Evolutionary conservation across 23 tunicate genomes (phyloP).

Genomic region (Ciona savignyi): DNA sequence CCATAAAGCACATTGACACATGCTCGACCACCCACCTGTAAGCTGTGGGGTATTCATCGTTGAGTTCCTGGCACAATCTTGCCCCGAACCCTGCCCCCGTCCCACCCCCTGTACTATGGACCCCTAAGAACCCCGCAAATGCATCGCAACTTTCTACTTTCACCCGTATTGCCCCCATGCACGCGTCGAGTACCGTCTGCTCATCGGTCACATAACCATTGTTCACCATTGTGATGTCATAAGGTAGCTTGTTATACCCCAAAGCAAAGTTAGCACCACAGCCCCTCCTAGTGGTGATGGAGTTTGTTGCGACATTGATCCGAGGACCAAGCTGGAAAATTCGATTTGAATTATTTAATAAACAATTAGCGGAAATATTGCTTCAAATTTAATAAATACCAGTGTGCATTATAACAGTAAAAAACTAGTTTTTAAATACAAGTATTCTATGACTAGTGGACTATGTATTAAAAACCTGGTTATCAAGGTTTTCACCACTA

Average conservation of each 20-base stretch:
- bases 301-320: slow-evolving; percentile 31
- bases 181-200: slow-evolving; percentile 50
- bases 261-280: slow-evolving; percentile 91
- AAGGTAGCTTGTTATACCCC: slow-evolving; percentile 48
- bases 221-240: slow-evolving; percentile 28
- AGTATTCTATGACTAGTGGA: background rate
- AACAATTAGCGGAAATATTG: background rate
- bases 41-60: slow-evolving; percentile 80
- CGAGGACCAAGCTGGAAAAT: background rate
- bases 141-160: slow-evolving; percentile 75
- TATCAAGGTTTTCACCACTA: no score
- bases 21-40: slow-evolving; percentile 48
- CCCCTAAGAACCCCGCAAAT: slow-evolving; percentile 73
- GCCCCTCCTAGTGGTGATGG: slow-evolving; percentile 47
- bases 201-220: slow-evolving; percentile 27
- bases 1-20: no score
- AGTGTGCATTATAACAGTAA: no score
- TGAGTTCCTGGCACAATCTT: slow-evolving; percentile 41
- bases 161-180: slow-evolving; percentile 48
- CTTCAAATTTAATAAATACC: background rate
- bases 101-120: slow-evolving; percentile 80
- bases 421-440: background rate
- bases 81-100: slow-evolving; percentile 93
- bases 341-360: no score
- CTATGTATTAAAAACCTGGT: background rate